A percentile compares a stretch with the other conserved stretches of the same genome.
These are phyloP conservation scores for Cyaniris semiargus DNA, from an alignment of 2,888 invertebrate species.

Conservation along the genomic window DNA sequence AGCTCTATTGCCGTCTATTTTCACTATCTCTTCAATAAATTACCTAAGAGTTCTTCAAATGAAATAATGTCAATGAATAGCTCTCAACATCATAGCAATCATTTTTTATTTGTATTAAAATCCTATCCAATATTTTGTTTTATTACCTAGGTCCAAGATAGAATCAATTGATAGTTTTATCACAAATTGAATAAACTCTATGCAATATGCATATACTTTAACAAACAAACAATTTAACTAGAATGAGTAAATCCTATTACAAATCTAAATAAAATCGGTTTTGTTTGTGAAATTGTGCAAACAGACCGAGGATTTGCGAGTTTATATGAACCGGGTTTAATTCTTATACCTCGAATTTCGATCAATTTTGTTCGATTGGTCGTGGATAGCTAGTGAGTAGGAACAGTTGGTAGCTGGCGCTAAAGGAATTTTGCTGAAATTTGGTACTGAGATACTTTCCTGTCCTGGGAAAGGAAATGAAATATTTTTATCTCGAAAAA, in stretches of 20 bases:
- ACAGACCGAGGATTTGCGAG: not conserved
- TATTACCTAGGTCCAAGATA: not conserved
- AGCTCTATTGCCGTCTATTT: not conserved
- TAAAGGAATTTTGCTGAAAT: too few relatives aligned
- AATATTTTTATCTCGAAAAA: too few relatives aligned
- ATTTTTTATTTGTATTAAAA: not conserved
- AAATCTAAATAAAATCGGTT: not conserved
- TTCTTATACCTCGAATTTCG: too few relatives aligned
- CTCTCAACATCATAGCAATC: not conserved
- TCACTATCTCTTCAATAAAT: constrained; percentile 3
- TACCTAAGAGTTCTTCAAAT: not conserved
- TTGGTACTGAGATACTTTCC: too few relatives aligned
- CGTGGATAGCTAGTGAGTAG: too few relatives aligned
- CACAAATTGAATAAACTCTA: not conserved
- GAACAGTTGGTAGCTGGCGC: too few relatives aligned
- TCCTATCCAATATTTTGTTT: not conserved
- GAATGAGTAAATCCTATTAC: not conserved
- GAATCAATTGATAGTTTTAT: not conserved
- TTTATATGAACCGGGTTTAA: too few relatives aligned
- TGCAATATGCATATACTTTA: not conserved
- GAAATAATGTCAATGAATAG: constrained; percentile 4
- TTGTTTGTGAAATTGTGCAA: not conserved
- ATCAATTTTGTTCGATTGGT: too few relatives aligned
- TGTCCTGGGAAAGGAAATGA: too few relatives aligned
- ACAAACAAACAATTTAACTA: not conserved